Conservation (phyloP, 1,140 invertebrate species). For the Trichonephila clavata region DNA sequence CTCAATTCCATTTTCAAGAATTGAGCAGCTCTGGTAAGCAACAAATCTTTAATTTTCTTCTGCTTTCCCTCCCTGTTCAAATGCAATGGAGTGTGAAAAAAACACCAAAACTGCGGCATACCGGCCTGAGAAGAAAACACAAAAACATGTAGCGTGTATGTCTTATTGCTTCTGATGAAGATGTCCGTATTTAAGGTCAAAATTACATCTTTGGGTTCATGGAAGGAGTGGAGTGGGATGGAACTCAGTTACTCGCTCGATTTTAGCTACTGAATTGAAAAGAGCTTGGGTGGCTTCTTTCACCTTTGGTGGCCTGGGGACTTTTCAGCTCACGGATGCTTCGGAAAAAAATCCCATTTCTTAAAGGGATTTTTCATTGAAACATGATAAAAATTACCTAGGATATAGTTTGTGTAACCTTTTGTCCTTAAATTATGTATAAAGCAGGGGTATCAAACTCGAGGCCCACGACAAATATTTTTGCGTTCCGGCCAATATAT, state of each 20-base stretch:
- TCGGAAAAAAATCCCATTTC: not conserved
- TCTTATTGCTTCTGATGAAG: constrained; percentile 40
- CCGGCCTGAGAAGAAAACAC: not conserved
- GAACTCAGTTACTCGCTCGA: constrained; percentile 8
- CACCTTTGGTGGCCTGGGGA: not conserved
- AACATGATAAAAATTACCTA: too few relatives aligned
- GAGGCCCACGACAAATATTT: too few relatives aligned
- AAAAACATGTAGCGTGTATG: not conserved
- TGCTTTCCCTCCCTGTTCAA: not conserved
- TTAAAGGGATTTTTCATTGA: not conserved
- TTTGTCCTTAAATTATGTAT: too few relatives aligned
- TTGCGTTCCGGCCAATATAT: too few relatives aligned
- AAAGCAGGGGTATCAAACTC: too few relatives aligned
- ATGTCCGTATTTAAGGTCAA: constrained; percentile 33
- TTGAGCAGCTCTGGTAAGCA: not conserved
- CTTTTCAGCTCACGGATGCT: not conserved
- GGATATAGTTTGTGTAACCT: too few relatives aligned
- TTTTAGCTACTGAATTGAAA: constrained; percentile 51
- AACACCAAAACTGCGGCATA: not conserved
- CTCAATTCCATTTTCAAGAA: not conserved
- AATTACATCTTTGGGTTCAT: not conserved
- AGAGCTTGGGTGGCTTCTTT: not conserved
- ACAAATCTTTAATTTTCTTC: constrained; percentile 6
- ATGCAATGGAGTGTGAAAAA: not conserved
- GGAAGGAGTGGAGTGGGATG: not conserved